Base-by-base conservation (phyloP, 2,888 invertebrate genomes). In the Piscicola geometra region DNA sequence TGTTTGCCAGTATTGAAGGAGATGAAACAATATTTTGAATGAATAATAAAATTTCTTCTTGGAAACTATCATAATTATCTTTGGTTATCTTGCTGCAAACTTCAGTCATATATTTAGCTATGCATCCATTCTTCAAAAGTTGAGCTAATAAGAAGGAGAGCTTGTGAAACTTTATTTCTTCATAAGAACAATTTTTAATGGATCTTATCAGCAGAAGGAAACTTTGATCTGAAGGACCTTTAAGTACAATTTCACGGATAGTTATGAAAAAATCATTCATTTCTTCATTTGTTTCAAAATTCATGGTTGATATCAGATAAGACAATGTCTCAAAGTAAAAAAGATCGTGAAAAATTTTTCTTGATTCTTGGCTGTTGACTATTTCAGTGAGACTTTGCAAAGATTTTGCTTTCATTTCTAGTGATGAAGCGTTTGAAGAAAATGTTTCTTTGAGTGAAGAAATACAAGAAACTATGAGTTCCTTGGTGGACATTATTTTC, bases 111-210 rank as follows among this genome's bases (percentile, higher is more conserved):
- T 56, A 56, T 25, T 56, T 56, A 18, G 5, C n/a, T 18, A 56
- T 56, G n/a, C 21, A 56, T 18, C 60, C 60, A 56, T 56, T 56
- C n/a, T 56, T 56, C n/a, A 56, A 56, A 56, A 56, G 25, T 15
- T 56, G n/a, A 21, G 25, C 60, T 25, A 56, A 56, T 18, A 56
- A 5, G 15, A 56, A 25, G n/a, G 60, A 56, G 5, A 56, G n/a
- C 25, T 56, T 56, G n/a, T 56, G 60, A 21, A 56, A 56, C n/a
- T 56, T 56, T 56, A 56, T 56, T 3, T 56, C 60, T 56, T 56
- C 60, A 56, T 56, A 56, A 15, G n/a, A 3, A 25, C 60, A 56
- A 5, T 25, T 21, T 56, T 56, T 56, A 18, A 25, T 5, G 9
- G 60, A 56, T 5, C n/a, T 56, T 18, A 25, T 25, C n/a, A 56